Conservation (phyloP, 2,888 invertebrate species). For the Zele albiditarsus region DNA sequence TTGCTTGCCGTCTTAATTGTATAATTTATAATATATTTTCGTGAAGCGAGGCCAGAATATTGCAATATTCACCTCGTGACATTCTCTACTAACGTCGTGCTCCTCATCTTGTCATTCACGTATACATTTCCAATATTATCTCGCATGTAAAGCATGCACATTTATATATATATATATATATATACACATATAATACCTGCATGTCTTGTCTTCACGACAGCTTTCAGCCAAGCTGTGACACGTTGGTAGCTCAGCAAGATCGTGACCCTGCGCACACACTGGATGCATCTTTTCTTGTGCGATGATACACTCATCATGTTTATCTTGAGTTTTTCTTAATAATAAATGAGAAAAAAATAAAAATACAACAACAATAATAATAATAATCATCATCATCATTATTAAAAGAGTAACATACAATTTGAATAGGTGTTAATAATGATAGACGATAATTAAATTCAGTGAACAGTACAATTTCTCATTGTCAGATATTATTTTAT, state of each 20-base stretch:
- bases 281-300: slow-evolving; percentile 94
- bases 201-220: slow-evolving; percentile 87
- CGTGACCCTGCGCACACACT: slow-evolving; percentile 87
- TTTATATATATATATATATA: neutral
- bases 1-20: slow-evolving; percentile 18
- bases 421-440: neutral
- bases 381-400: no score
- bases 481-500: slow-evolving; percentile 12
- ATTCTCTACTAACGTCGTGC: slow-evolving; percentile 5
- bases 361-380: slow-evolving; percentile 26
- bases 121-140: slow-evolving; percentile 1
- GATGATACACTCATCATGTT: slow-evolving; percentile 89
- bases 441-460: neutral
- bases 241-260: slow-evolving; percentile 84
- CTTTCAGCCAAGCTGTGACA: slow-evolving; percentile 89
- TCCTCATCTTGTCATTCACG: neutral
- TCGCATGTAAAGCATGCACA: neutral
- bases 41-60: slow-evolving; percentile 19
- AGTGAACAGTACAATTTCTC: neutral
- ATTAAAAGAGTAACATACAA: slow-evolving; percentile 3
- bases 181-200: slow-evolving; percentile 79
- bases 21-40: slow-evolving; percentile 40
- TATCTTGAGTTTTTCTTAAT: slow-evolving; percentile 88
- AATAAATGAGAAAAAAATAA: slow-evolving; percentile 31
- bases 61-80: neutral